Evolutionary conservation across 2,113 vertebrate species (phyloP), one percentile per base, ranked within the genome.

Genomic region (Equus przewalskii): DNA sequence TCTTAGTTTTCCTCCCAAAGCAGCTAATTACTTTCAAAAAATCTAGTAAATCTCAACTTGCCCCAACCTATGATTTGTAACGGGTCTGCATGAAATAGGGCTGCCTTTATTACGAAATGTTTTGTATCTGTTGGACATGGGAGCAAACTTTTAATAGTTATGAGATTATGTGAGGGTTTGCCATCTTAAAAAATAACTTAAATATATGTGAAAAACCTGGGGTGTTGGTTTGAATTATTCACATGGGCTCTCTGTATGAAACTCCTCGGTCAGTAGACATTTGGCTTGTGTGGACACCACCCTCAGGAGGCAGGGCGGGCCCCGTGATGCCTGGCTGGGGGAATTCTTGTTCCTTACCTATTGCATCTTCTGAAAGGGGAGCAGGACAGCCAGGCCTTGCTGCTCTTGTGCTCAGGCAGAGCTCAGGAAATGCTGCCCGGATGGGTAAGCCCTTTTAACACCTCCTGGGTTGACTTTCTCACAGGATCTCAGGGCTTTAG

Each of bases 1-100:
- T 92, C 54, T 89, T 60, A 46, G 56, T 51, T 21, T 91, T 95
- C n/a, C 24, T 76, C 67, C 64, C 33, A 86, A 93, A 76, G 67
- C 33, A 26, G 51, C 21, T 91, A 46, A 80, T 65, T 41, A 14
- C n/a, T 94, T 97, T 13, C 36, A 11, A 89, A 92, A 89, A 67
- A 58, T 49, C 62, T 78, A 18, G 49, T 18, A 22, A 87, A 16
- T 19, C 69, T 95, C 60, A 36, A 6, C 85, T 93, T 91, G 86
- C 69, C 28, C 24, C 36, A 58, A 58, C 6, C 13, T 46, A 13
- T 41, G 76, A 49, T 73, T 87, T 70, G 49, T 44, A 41, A 65
- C 30, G 9, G 41, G 19, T 69, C 51, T 78, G 13, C 14, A 2
- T 44, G 75, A 70, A 54, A 41, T 33, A 54, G 64, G 49, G 56